Base-by-base conservation (phyloP, 2,797 vertebrate genomes). In the Peromyscus aztecus region DNA sequence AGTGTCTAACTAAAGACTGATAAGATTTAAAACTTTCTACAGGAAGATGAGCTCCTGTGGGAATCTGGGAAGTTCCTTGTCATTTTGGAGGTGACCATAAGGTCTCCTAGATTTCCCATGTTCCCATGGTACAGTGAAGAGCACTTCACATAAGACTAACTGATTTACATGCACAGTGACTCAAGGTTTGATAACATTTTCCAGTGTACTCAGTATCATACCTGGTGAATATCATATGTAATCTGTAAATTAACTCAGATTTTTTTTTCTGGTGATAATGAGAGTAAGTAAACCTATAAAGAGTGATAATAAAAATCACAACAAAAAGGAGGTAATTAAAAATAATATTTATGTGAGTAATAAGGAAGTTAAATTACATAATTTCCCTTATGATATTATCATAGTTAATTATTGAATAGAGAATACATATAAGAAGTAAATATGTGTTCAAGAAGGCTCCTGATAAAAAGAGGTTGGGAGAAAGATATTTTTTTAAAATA, bases 371-470 rank as follows among this genome's bases (percentile, higher is more conserved):
- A n/a, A 80, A 31, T 40, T 59, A 52, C 6, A 10, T 77, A 69
- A 84, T 88, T 65, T 85, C 37, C 40, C 85, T 43, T 91, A 95
- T 67, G 40, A 46, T 86, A n/a, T 14, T 63, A 76, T 89, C 55
- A 46, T 57, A 65, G 90, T 87, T 92, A 52, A 76, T 92, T 88
- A 61, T 55, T 88, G 10, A 55, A 19, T 49, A 67, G 69, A 90
- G 89, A 96, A 52, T 84, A 67, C 23, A 67, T 65, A 40, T 81
- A 87, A 93, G 34, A 55, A 82, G 40, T 81, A 86, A 89, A 77
- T 88, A 80, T 24, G 6, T 93, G 11, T 78, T 78, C 57, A 19
- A 90, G 13, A 27, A 76, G 43, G 1, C 5, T 57, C 6, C 13
- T 84, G 23, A 16, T 57, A 57, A 69, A 40, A n/a, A 90, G 2